Percentiles rank a stretch among this genome's conserved stretches.
Evolutionary conservation across 2,797 vertebrate genomes (phyloP).

Genomic region (Scarus forsteni): DNA sequence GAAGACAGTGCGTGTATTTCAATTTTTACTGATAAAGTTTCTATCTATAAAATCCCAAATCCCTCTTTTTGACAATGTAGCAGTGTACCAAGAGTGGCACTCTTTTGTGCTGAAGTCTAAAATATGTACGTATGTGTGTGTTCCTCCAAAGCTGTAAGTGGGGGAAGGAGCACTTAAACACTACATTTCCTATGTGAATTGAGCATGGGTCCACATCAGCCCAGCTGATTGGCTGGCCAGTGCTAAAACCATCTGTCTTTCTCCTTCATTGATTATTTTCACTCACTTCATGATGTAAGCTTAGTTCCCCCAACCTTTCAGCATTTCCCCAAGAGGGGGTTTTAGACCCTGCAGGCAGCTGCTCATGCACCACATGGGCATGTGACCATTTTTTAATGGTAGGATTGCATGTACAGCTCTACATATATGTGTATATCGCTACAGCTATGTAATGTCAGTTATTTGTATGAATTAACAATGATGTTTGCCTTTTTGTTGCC

Average conservation of each 20-base stretch:
- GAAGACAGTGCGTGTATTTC: no score
- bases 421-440: neutral
- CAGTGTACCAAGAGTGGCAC: no score
- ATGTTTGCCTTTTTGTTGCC: constrained; percentile 13
- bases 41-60: neutral
- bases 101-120: neutral
- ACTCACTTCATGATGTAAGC: constrained; percentile 10
- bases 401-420: neutral
- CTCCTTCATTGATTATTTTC: constrained; percentile 30
- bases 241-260: neutral
- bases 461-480: neutral
- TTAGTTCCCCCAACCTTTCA: neutral
- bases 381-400: neutral
- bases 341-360: constrained; percentile 10
- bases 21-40: no score
- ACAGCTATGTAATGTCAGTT: neutral
- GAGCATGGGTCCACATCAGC: neutral
- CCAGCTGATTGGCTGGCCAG: constrained; percentile 6
- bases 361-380: constrained; percentile 8
- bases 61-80: no score
- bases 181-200: neutral
- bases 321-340: constrained; percentile 7
- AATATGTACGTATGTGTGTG: neutral
- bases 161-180: constrained; percentile 1
- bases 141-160: neutral